Evolutionary conservation across 2,888 invertebrate genomes (phyloP), one percentile per base, ranked within the genome.

Genomic region (Cosmorhoe ocellata): DNA sequence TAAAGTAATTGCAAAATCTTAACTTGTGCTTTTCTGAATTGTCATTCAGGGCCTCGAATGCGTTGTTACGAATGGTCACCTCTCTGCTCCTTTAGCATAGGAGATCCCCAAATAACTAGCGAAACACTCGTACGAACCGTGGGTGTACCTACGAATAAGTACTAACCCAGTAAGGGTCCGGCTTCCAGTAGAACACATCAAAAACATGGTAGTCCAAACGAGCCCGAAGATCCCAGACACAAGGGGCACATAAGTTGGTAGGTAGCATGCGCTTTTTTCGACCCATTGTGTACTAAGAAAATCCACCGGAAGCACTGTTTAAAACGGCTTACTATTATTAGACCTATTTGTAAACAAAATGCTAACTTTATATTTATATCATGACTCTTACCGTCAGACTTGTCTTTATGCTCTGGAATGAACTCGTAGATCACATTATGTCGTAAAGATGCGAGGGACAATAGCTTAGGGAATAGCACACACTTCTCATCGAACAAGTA

Each of bases 111-210:
- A n/a, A n/a, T n/a, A n/a, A n/a, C n/a, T n/a, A n/a, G n/a, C n/a
- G n/a, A n/a, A n/a, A n/a, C n/a, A n/a, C n/a, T n/a, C n/a, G n/a
- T n/a, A n/a, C n/a, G n/a, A n/a, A n/a, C n/a, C n/a, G n/a, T n/a
- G n/a, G n/a, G n/a, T n/a, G n/a, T n/a, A n/a, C n/a, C 3, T 27
- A 27, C 1, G 8, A 26, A 11, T 31, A 24, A 2, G 3, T 33
- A 37, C 40, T 69, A 71, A 87, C 91, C 90, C 88, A 42, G 80
- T 79, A 0, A 76, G 67, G n/a, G 82, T 79, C 37, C 85, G 74
- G 44, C 85, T 89, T n/a, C 91, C 91, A 26, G 86, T 85, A 0
- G 89, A 90, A 58, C 91, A 91, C 82, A 91, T 91, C 2, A 87
- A 67, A 53, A 91, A 91, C 75, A 92, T 81, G 2, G 86, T 84